Evolutionary conservation across 2,888 invertebrate species (phyloP).

Genomic region (Xylota segnis): DNA sequence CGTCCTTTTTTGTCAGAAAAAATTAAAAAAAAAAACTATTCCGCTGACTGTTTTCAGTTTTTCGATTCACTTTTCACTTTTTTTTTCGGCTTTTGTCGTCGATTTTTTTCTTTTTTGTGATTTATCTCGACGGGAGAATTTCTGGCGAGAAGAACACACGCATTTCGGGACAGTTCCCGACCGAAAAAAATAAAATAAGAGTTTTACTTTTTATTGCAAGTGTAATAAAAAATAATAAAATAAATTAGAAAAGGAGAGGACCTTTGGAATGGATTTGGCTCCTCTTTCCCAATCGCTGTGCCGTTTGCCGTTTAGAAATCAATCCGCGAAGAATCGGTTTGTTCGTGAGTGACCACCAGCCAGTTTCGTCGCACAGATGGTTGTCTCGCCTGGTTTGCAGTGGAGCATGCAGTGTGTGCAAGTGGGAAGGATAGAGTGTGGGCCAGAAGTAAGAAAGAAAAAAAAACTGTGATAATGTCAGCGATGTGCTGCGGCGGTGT

Average conservation of each 20-base stretch:
- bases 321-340: constrained; percentile 58
- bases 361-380: background rate
- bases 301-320: constrained; percentile 65
- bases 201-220: constrained; percentile 66
- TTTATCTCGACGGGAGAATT: background rate
- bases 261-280: constrained; percentile 4
- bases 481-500: constrained; percentile 21
- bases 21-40: background rate
- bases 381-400: constrained; percentile 31
- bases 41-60: background rate
- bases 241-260: constrained; percentile 65
- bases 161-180: constrained; percentile 23
- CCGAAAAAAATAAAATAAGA: constrained; percentile 21
- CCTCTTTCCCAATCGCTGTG: constrained; percentile 35
- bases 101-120: no score
- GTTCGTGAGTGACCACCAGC: constrained; percentile 37
- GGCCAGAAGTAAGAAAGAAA: constrained; percentile 22
- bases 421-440: constrained; percentile 21
- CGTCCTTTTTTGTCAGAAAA: background rate
- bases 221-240: constrained; percentile 71
- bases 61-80: constrained; percentile 34
- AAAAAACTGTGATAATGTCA: constrained; percentile 38
- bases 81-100: constrained; percentile 29
- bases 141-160: constrained; percentile 10
- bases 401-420: constrained; percentile 18